Evolutionary conservation across 2,888 invertebrate genomes (phyloP).

Genomic region (Tachina grossa): DNA sequence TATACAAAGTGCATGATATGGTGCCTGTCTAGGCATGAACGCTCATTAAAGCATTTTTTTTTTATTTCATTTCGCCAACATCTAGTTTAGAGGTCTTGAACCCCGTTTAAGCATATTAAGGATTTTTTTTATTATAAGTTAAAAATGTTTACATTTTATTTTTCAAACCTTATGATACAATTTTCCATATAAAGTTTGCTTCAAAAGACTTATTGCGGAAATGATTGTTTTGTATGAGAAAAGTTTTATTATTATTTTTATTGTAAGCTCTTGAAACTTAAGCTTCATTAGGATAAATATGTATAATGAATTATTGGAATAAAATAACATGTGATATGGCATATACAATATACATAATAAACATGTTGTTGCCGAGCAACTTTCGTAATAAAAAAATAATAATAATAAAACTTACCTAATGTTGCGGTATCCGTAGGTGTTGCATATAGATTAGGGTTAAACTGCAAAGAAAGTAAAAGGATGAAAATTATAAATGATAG

Average conservation of each 20-base stretch:
- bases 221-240: slow-evolving; percentile 47
- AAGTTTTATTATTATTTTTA: background rate
- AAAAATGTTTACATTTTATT: slow-evolving; percentile 5
- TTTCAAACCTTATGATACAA: slow-evolving; percentile 48
- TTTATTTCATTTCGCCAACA: slow-evolving; percentile 7
- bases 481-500: slow-evolving; percentile 40
- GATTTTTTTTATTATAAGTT: slow-evolving; percentile 30
- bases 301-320: slow-evolving; percentile 22
- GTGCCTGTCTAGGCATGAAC: background rate
- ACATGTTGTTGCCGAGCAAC: slow-evolving; percentile 1
- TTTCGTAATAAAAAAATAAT: slow-evolving; percentile 1
- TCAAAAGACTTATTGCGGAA: slow-evolving; percentile 69
- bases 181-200: slow-evolving; percentile 6
- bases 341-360: background rate
- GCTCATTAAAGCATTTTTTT: slow-evolving; percentile 23
- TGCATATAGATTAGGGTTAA: slow-evolving; percentile 65
- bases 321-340: background rate
- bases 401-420: slow-evolving; percentile 61
- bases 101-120: slow-evolving; percentile 60
- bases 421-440: slow-evolving; percentile 69
- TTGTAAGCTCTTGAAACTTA: slow-evolving; percentile 11
- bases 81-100: slow-evolving; percentile 72
- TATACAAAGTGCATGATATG: slow-evolving; percentile 12
- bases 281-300: slow-evolving; percentile 51
- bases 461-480: slow-evolving; percentile 62